phyloP scores from a whole-genome alignment of 2,888 invertebrate genomes.

The Actias luna region DNA sequence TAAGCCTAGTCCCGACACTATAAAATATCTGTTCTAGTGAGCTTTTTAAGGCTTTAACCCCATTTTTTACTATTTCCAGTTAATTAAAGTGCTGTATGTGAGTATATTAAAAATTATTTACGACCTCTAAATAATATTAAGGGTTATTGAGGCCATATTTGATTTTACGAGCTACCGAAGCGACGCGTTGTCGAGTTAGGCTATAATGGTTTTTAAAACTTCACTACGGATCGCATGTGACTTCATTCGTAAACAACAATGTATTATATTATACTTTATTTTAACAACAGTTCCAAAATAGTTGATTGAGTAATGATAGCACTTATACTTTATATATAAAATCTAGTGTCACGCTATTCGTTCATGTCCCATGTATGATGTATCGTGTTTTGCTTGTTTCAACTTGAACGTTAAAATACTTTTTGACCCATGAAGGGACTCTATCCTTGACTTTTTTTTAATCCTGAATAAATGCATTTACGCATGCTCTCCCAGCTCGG shows the following conservation, averaged over 20 bases:
- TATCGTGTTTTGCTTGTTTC: no score
- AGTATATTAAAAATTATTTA: conserved; percentile 15
- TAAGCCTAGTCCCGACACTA: no score
- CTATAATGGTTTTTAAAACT: background rate
- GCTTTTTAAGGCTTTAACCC: background rate
- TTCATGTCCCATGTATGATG: no score
- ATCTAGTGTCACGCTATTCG: no score
- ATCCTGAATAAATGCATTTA: no score
- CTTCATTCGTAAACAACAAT: background rate
- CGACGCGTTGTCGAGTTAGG: background rate
- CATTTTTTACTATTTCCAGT: background rate
- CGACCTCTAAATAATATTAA: background rate
- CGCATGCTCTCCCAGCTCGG: no score
- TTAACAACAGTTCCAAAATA: background rate
- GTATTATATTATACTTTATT: background rate
- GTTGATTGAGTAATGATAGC: no score
- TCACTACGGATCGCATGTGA: background rate
- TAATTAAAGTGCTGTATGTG: conserved; percentile 15
- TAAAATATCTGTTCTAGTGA: background rate
- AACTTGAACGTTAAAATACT: no score
- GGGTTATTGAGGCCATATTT: conserved; percentile 14
- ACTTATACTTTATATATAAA: no score
- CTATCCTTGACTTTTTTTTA: no score
- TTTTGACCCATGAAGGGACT: no score
- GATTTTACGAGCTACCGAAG: conserved; percentile 12